A percentile compares a stretch with the other conserved stretches of the same genome.
phyloP scores from a whole-genome alignment of 1,140 invertebrate genomes.

The Pararge aegeria region DNA sequence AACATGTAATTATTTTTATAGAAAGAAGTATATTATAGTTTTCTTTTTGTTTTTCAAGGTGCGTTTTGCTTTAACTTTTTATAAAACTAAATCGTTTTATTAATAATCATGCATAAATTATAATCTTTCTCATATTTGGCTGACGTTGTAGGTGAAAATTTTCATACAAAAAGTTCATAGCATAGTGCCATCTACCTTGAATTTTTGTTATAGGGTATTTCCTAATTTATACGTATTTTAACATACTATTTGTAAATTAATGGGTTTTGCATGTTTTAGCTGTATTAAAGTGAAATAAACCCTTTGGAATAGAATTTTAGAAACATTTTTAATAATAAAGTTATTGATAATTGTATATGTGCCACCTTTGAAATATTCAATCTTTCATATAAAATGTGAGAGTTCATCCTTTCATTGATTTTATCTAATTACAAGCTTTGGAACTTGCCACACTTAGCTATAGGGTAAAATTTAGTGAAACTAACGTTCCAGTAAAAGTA shows the following conservation, averaged over 20 bases:
- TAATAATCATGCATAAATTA: neutral
- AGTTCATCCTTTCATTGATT: neutral
- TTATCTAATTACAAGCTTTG: neutral
- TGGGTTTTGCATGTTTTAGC: neutral
- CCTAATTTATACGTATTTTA: too few species aligned
- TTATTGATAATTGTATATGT: constrained; percentile 2
- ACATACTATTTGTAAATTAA: too few species aligned
- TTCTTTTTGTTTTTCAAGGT: neutral
- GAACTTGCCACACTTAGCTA: constrained; percentile 11
- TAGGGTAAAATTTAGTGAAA: too few species aligned
- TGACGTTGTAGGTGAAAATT: neutral
- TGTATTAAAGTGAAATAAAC: neutral
- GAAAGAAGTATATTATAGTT: neutral
- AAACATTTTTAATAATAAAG: neutral
- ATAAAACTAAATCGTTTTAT: too few species aligned
- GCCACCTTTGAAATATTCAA: neutral
- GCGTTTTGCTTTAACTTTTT: too few species aligned
- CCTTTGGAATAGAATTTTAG: neutral
- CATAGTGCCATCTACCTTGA: neutral
- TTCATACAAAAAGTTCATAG: neutral
- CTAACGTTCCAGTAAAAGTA: too few species aligned
- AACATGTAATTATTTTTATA: neutral
- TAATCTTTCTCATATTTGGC: neutral
- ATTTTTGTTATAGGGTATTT: too few species aligned
- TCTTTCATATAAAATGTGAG: neutral